Base-by-base conservation (phyloP, 2,888 invertebrate genomes). In the Choreutis nemorana region DNA sequence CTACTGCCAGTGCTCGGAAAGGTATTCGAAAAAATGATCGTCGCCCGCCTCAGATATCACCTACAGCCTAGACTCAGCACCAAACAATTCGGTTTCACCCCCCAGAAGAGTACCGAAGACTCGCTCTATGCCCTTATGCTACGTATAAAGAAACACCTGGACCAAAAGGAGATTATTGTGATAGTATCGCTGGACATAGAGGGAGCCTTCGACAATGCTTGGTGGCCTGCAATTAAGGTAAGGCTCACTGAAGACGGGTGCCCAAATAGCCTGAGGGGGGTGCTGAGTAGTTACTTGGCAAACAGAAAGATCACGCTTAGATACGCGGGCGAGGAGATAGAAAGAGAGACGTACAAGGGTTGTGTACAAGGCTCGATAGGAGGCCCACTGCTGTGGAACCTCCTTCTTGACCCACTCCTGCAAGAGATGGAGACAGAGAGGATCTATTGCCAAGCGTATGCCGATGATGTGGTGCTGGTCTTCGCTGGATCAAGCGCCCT, bases 381-480 rank as follows among this genome's bases (percentile, higher is more conserved):
- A 1, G 39, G 39, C 1, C 41, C 35, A 3, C 33, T 26, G 3
- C 20, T 35, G 4, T 38, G 37, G 41, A 39, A 41, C 25, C 25
- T 41, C 1, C 24, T 36, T 0, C 3, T 36, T 3, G 29, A 35
- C 27, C 33, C 37, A 0, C 28, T 37, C 1, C 20, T 37, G 28
- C 27, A 5, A 11, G 8, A 6, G 3, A 14, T 6, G 21, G 12
- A 1, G 14, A 15, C 4, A 3, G 28, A 7, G 10, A 4, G 27
- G 13, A 10, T 27, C 3, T 26, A 33, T 21, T 25, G 25, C 23
- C 34, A 34, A 26, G 28, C 34, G n/a, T 34, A 28, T 14, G 30
- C 30, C 7, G 34, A 28, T 13, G 31, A 31, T 13, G 15, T 31
- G 4, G 30, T 34, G 8, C 29, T 34, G 14, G 20, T 31, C 6